Base-by-base conservation (phyloP, 92 coral and sea anemone species). In the Phenganax stokvisi region DNA sequence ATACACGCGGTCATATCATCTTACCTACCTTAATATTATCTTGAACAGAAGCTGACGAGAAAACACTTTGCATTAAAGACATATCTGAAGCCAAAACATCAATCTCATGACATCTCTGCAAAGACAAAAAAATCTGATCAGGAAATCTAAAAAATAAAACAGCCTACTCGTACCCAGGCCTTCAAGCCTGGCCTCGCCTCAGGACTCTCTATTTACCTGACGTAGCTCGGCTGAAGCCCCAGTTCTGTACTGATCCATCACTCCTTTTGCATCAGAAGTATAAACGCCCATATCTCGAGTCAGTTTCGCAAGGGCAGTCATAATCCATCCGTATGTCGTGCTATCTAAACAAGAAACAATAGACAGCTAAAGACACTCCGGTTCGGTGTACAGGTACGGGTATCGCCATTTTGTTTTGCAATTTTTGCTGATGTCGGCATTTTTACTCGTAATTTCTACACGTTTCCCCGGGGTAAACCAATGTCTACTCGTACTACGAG, bases 41-140 rank as follows among this genome's bases (percentile, higher is more conserved):
- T 79, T 91, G 88, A 86, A 93, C 89, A 12, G 93, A 92, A 81
- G 90, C 94, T 25, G 83, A 79, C 56, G 98, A 97, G 44, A 93
- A 64, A 11, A 75, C 92, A 52, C 77, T 85, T 84, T 85, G 83
- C 92, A 92, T 90, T 25, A 85, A 81, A 20, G 85, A 67, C 20
- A 85, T 56, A 77, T 92, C 90, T 6, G 84, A 75, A 9, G 94
- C 77, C 37, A 94, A 81, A 51, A 84, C 74, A 54, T 72, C 86
- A 54, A 94, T 90, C 86, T 94, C 98, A 37, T 88, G 83, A 75
- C 96, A 89, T 57, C 98, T 86, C 98, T 94, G 66, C 16, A 3
- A 56, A 56, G 28, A 67, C 47, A 80, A 73, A 69, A n/a, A 27
- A 56, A 12, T 71, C 52, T 56, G 54, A 72, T 37, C 47, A 37